phyloP scores from a whole-genome alignment of 30 jellyfish, hydroid and myxozoan genomes.

The Aurelia aurita complex sp. Pacific region DNA sequence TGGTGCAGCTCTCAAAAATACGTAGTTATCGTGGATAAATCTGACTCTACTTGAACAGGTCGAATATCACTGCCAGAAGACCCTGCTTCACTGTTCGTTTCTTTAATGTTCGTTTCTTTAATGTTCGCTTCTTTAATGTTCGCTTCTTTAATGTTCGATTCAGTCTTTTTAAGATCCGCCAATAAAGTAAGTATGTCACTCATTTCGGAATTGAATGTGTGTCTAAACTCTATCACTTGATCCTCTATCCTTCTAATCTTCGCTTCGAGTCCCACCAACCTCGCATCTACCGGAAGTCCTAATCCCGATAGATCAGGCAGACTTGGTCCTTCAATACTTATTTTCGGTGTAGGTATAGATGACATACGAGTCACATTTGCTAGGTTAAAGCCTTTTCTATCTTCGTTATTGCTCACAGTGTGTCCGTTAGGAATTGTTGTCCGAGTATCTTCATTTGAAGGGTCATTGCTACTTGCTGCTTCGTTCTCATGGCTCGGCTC shows the following conservation, averaged over 20 bases:
- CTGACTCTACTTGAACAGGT: too few species aligned
- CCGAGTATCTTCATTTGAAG: neutral
- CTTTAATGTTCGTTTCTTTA: slow-evolving; percentile 18
- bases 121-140: slow-evolving; percentile 3
- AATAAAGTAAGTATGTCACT: slow-evolving; percentile 7
- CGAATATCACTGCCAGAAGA: too few species aligned
- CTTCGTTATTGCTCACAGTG: neutral
- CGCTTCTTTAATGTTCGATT: neutral
- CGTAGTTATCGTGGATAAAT: too few species aligned
- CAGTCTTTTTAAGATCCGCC: slow-evolving; percentile 24
- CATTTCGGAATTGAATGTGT: slow-evolving; percentile 39
- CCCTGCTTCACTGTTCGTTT: neutral
- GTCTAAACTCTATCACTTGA: slow-evolving; percentile 17
- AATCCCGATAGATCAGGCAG: neutral
- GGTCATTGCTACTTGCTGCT: too few species aligned
- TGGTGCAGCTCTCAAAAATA: too few species aligned
- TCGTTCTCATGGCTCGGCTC: neutral
- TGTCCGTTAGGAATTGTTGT: slow-evolving; percentile 31
- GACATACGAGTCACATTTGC: neutral
- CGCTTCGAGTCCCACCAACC: slow-evolving; percentile 34
- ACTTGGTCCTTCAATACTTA: neutral
- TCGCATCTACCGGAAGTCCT: neutral
- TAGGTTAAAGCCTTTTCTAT: neutral
- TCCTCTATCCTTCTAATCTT: slow-evolving; percentile 33
- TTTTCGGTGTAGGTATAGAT: neutral